Percentiles rank a stretch among this genome's conserved stretches.
phyloP scores from a whole-genome alignment of 1,140 invertebrate species.

The Delia radicum region DNA sequence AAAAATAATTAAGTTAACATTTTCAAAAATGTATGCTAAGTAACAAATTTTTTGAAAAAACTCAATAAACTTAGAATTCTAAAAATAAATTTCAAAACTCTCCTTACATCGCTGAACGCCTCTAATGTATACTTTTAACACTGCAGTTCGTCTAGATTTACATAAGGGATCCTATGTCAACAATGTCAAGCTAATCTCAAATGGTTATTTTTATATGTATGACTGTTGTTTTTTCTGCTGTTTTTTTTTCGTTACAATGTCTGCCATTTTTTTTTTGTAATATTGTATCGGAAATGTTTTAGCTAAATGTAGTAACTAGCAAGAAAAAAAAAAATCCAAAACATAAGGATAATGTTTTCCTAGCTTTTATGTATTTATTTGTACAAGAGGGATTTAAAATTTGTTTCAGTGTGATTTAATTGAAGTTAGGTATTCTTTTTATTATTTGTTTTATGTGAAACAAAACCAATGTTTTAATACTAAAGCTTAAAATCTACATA shows the following conservation, averaged over 20 bases:
- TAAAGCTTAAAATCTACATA: neutral
- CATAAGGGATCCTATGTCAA: slow-evolving; percentile 21
- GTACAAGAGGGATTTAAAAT: neutral
- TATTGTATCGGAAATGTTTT: slow-evolving; percentile 1
- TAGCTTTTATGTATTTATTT: too few species aligned
- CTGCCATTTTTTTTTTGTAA: neutral
- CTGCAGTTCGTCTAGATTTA: slow-evolving; percentile 18
- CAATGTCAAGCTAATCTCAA: slow-evolving; percentile 24
- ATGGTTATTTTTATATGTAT: slow-evolving; percentile 16
- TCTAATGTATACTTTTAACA: slow-evolving; percentile 1
- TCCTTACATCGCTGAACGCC: too few species aligned
- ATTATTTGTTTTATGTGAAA: neutral
- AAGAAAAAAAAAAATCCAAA: neutral
- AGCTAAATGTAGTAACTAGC: neutral
- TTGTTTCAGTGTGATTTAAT: slow-evolving; percentile 5
- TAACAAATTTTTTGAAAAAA: too few species aligned
- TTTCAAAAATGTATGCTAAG: too few species aligned
- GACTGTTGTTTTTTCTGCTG: neutral
- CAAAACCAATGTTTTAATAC: neutral
- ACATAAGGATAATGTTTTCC: neutral
- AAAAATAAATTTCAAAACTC: too few species aligned
- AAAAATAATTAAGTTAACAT: too few species aligned
- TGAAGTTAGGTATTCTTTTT: neutral
- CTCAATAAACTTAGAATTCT: too few species aligned
- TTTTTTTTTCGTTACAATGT: neutral